Conservation (phyloP, 2,797 vertebrate genomes). For the Mormyrus hasselquistii region DNA sequence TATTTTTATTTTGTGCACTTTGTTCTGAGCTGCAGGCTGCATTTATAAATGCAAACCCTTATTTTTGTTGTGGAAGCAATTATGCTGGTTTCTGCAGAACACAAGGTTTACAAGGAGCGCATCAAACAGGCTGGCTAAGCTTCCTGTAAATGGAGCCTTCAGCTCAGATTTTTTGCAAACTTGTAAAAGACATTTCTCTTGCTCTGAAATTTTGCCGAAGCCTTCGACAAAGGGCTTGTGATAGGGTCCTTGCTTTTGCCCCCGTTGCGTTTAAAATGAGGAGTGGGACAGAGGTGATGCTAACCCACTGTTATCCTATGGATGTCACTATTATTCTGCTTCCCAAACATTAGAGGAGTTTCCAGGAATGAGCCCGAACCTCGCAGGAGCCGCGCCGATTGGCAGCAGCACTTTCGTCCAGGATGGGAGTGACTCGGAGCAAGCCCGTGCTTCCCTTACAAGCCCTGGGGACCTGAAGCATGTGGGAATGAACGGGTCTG, state of each 20-base stretch:
- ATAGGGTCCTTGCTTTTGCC: constrained; percentile 28
- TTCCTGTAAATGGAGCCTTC: background rate
- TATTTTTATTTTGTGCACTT: constrained; percentile 14
- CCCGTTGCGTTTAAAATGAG: constrained; percentile 29
- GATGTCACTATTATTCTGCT: constrained; percentile 43
- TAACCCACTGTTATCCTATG: constrained; percentile 47
- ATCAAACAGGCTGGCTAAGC: background rate
- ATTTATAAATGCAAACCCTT: background rate
- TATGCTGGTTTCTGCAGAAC: background rate
- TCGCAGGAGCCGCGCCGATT: constrained; percentile 32
- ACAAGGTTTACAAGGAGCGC: background rate
- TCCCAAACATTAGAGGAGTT: constrained; percentile 31
- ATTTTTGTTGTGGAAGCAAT: constrained; percentile 1
- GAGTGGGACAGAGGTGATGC: constrained; percentile 35
- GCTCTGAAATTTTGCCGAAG: background rate
- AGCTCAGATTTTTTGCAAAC: background rate
- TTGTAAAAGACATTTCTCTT: background rate
- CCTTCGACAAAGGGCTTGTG: background rate
- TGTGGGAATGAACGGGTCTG: background rate
- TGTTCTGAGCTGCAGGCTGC: constrained; percentile 11
- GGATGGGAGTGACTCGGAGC: constrained; percentile 21
- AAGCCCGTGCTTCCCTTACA: constrained; percentile 28
- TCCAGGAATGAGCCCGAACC: constrained; percentile 25
- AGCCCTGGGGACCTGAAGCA: constrained; percentile 23
- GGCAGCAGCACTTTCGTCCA: constrained; percentile 20